phyloP scores from a whole-genome alignment of 2,888 invertebrate genomes.

The Hartigia nigra region DNA sequence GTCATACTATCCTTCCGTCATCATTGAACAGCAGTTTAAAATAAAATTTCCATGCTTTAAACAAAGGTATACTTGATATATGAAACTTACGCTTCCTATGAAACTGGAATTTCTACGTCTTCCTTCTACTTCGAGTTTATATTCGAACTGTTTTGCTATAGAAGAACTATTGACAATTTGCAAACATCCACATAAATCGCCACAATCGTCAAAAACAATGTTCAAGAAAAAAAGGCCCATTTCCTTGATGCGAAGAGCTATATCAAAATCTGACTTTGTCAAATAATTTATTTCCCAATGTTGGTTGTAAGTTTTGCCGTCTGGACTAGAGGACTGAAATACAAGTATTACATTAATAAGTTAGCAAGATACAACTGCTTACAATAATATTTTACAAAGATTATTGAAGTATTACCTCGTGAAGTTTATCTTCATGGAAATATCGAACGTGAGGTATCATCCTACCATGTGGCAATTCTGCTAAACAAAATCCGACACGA shows the following conservation, averaged over 20 bases:
- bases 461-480: neutral
- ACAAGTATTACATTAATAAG: neutral
- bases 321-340: neutral
- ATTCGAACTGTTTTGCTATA: neutral
- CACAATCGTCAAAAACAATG: neutral
- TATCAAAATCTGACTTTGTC: neutral
- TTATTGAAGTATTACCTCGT: slow-evolving; percentile 7
- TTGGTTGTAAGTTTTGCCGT: neutral
- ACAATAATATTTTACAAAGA: slow-evolving; percentile 12
- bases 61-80: neutral
- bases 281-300: neutral
- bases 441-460: slow-evolving; percentile 3
- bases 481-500: neutral
- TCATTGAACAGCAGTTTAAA: neutral
- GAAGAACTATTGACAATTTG: neutral
- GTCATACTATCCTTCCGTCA: neutral
- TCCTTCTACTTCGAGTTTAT: slow-evolving; percentile 1
- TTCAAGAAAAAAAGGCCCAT: neutral
- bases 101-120: slow-evolving; percentile 2
- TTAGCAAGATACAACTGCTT: neutral
- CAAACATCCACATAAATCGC: neutral
- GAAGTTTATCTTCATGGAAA: neutral
- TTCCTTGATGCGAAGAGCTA: neutral
- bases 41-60: neutral
- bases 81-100: neutral